Conservation (phyloP, 2,888 invertebrate genomes). For the Elysia crispata region DNA sequence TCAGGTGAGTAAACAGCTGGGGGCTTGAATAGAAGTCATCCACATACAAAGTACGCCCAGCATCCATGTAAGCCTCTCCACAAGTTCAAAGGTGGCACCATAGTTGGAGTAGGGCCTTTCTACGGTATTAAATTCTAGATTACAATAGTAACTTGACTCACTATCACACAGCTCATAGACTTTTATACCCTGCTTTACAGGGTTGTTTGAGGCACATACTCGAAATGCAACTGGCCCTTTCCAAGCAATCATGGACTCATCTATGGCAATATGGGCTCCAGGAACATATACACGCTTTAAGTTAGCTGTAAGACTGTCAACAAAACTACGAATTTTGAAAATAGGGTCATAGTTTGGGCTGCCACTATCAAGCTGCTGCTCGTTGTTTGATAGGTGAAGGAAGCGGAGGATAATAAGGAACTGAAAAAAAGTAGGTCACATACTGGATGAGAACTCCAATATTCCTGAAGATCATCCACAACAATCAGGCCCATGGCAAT, state of each 20-base stretch:
- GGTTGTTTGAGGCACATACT: slow-evolving; percentile 6
- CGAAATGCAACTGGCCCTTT: not conserved
- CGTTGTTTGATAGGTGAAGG: slow-evolving; percentile 10
- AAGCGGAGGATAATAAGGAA: not conserved
- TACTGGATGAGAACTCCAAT: not conserved
- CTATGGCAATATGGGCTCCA: not conserved
- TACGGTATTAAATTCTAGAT: slow-evolving; percentile 4
- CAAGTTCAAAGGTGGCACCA: slow-evolving; percentile 12
- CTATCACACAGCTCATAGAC: slow-evolving; percentile 21
- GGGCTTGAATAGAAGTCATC: slow-evolving; percentile 20
- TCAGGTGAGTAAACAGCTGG: slow-evolving; percentile 11
- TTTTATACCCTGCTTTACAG: not conserved
- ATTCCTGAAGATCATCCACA: not conserved
- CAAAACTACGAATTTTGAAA: slow-evolving; percentile 17
- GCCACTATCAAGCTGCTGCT: not conserved
- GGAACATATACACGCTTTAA: not conserved
- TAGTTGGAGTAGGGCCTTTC: not conserved
- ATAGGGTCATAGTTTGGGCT: not conserved
- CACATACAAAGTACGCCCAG: slow-evolving; percentile 10
- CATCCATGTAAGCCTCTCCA: not conserved
- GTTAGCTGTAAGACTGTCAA: not conserved
- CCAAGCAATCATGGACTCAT: slow-evolving; percentile 18
- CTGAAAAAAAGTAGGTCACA: not conserved
- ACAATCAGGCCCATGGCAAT: no score
- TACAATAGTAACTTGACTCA: slow-evolving; percentile 1